A percentile compares a stretch with the other conserved stretches of the same genome.
Conservation (phyloP, 2,888 invertebrate species). For the Cyclophora albipunctata region DNA sequence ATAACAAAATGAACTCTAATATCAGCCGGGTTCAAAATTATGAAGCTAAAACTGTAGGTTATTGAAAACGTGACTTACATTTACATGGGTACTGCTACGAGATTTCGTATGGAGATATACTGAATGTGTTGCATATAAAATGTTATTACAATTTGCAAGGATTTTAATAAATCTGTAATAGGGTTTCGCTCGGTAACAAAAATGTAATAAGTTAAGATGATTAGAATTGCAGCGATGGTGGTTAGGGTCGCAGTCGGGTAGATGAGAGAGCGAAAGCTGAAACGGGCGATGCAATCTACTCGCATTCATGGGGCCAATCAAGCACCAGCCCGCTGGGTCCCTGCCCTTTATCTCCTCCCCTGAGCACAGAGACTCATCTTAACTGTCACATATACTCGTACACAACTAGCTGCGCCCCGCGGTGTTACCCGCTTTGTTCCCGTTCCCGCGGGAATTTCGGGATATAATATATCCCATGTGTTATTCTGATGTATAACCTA, state of each 20-base stretch:
- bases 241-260: slow-evolving; percentile 15
- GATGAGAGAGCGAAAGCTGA: slow-evolving; percentile 28
- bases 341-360: slow-evolving; percentile 49
- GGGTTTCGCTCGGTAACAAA: slow-evolving; percentile 15
- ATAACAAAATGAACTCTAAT: slow-evolving; percentile 70
- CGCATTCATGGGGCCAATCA: slow-evolving; percentile 74
- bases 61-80: slow-evolving; percentile 76
- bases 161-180: slow-evolving; percentile 21
- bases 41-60: slow-evolving; percentile 75
- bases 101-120: slow-evolving; percentile 46
- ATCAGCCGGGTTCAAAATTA: slow-evolving; percentile 70
- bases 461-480: too few relatives aligned
- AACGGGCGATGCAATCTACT: slow-evolving; percentile 61
- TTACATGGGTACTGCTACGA: slow-evolving; percentile 62
- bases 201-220: slow-evolving; percentile 14
- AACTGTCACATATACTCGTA: background rate
- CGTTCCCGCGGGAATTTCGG: too few relatives aligned
- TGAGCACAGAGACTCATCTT: slow-evolving; percentile 16
- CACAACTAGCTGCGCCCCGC: too few relatives aligned
- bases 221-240: slow-evolving; percentile 13
- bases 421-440: too few relatives aligned
- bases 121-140: slow-evolving; percentile 28
- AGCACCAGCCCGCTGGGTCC: slow-evolving; percentile 63
- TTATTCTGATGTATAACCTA: too few relatives aligned
- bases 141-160: slow-evolving; percentile 23